phyloP scores from a whole-genome alignment of 2,797 vertebrate genomes.

The Cynodonichthys magdalenae region DNA sequence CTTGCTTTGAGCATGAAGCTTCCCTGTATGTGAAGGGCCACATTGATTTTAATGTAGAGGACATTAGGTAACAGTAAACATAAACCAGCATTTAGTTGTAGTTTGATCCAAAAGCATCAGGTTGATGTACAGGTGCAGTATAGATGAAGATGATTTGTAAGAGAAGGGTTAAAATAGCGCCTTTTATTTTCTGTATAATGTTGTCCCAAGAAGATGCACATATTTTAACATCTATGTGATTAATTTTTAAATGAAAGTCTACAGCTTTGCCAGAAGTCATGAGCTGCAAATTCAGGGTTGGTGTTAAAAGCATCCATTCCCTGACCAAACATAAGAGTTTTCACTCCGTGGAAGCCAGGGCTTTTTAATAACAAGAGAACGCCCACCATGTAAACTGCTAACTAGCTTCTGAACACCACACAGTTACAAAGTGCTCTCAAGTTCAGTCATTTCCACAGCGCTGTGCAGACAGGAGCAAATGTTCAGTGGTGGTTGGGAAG shows the following conservation, averaged over 20 bases:
- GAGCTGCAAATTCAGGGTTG: background rate
- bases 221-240: background rate
- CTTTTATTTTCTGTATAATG: background rate
- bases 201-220: background rate
- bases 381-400: too few species aligned
- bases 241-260: slow-evolving; percentile 1
- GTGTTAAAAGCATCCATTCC: too few species aligned
- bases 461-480: slow-evolving; percentile 2
- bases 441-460: background rate
- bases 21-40: background rate
- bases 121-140: background rate
- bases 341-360: too few species aligned
- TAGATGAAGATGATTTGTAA: background rate
- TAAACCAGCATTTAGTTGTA: background rate
- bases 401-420: background rate
- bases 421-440: slow-evolving; percentile 2
- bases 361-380: too few species aligned
- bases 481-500: slow-evolving; percentile 32
- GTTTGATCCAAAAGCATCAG: background rate
- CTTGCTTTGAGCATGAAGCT: slow-evolving; percentile 1
- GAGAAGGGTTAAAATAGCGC: background rate
- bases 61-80: background rate
- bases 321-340: too few species aligned
- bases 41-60: background rate
- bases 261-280: slow-evolving; percentile 4